Conservation (phyloP, 2,888 invertebrate genomes). For the Dasypogon diadema region DNA sequence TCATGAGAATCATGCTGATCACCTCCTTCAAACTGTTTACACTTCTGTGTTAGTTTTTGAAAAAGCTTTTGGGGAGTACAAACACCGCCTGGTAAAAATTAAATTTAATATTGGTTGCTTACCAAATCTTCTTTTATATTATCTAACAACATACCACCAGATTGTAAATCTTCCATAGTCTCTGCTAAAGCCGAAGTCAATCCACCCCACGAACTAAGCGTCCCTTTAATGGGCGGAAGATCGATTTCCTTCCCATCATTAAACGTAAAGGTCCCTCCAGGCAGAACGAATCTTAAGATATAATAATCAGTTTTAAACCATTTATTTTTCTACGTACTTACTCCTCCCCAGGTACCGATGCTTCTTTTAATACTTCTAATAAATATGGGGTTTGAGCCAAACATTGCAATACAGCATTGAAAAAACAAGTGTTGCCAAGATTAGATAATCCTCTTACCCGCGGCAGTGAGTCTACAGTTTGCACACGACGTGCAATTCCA, state of each 20-base stretch:
- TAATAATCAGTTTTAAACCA: not conserved
- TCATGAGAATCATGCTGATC: constrained; percentile 99
- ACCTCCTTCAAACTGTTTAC: constrained; percentile 90
- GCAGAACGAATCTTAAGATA: constrained; percentile 72
- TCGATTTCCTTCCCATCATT: constrained; percentile 71
- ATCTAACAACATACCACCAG: constrained; percentile 62
- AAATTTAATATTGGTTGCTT: not conserved
- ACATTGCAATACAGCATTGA: constrained; percentile 96
- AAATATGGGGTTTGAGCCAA: constrained; percentile 87
- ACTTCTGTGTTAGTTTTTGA: constrained; percentile 74
- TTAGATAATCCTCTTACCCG: constrained; percentile 86
- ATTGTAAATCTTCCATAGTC: constrained; percentile 78
- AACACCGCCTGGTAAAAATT: constrained; percentile 75
- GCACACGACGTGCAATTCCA: constrained; percentile 64
- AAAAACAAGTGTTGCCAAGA: constrained; percentile 96
- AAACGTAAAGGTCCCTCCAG: constrained; percentile 77
- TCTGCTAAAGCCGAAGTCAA: constrained; percentile 78
- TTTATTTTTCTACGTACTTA: constrained; percentile 59
- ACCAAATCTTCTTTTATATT: constrained; percentile 52
- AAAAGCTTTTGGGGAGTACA: constrained; percentile 76
- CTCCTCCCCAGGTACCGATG: constrained; percentile 76
- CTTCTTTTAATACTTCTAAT: constrained; percentile 77
- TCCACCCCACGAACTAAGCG: constrained; percentile 77
- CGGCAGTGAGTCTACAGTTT: constrained; percentile 62
- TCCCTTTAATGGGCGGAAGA: constrained; percentile 75